Evolutionary conservation across 2,113 vertebrate genomes (phyloP), one percentile per base, ranked within the genome.

Genomic region (Phalacrocorax carbo): DNA sequence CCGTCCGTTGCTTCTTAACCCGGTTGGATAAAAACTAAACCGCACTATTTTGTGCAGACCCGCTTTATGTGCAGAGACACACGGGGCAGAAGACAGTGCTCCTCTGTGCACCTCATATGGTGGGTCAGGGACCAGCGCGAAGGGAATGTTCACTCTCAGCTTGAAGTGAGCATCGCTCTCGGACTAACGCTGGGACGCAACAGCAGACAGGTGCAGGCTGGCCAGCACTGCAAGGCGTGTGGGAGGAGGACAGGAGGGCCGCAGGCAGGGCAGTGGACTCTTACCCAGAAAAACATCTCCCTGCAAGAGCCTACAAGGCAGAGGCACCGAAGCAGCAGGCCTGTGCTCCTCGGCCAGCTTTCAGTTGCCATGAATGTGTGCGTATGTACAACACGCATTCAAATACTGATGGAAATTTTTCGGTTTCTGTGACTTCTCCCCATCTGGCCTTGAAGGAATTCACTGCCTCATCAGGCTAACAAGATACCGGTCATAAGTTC

Each of bases 321-420:
- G 44, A 44, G 32, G 18, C 8, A 5, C 6, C 34, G 30, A 83
- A 60, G 30, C n/a, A 32, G 44, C 10, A 29, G 6, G 11, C 7
- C 8, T n/a, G 29, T 17, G 11, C 44, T 57, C 57, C 48, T 38
- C 5, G 3, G 61, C 18, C 68, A 94, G 48, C 16, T 68, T 65
- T 48, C 19, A 49, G 7, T 46, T 84, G 48, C 71, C 55, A 22
- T 91, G 91, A 96, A 89, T 70, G 48, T 64, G 71, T 77, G 82
- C 65, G 66, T 66, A 92, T 65, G 86, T 92, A 38, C 78, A 61
- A 78, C 5, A 8, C n/a, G 10, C 72, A 78, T 91, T 76, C 7
- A 4, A 40, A 62, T 26, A 54, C 8, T 48, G 78, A 75, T 49
- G 44, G 57, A 79, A 96, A 76, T 86, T 23, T 1, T 4, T 18